Base-by-base conservation (phyloP, 1,140 invertebrate genomes). In the Solenopsis invicta region DNA sequence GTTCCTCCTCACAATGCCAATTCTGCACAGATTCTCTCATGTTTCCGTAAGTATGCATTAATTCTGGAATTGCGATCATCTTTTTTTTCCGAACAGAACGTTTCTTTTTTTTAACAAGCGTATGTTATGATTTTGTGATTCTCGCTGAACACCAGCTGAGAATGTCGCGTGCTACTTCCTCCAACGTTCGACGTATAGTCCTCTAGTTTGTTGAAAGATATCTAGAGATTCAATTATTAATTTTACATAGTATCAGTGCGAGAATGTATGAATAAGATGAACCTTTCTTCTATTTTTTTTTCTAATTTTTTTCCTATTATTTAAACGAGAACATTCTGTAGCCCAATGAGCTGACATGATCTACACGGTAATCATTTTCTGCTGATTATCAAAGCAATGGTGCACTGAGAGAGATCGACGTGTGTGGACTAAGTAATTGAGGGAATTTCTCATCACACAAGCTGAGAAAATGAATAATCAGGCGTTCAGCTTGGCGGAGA, bases 401-500 rank as follows among this genome's bases (percentile, higher is more conserved):
- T 90, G 85, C 92, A 59, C 76, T 92, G 78, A 92, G 54, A 67
- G 59, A 71, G 64, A 80, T 87, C 64, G 86, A 90, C 50, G 61
- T 86, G 72, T 41, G 64, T 86, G 88, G 87, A 85, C 69, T 87
- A 88, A 87, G 64, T 84, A 77, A 82, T 67, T 77, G 56, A 85
- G 62, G 78, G n/a, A 87, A 78, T 41, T 8, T 4, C 48, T 74
- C 34, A 16, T 41, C 56, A 86, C 64, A 87, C 64, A 89, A 69
- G 21, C 66, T 86, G 45, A 88, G 88, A 94, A 90, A 88, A 96
- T 96, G 96, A 96, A 96, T 93, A 96, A 95, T 92, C 95, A 96
- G 92, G 96, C 96, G 88, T 96, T 96, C 86, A 96, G 96, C 87
- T 94, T 96, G 87, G 96, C 96, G 50, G 96, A 97, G 92, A 94